phyloP scores from a whole-genome alignment of 2,797 vertebrate genomes.

The Lithobates sylvaticus region DNA sequence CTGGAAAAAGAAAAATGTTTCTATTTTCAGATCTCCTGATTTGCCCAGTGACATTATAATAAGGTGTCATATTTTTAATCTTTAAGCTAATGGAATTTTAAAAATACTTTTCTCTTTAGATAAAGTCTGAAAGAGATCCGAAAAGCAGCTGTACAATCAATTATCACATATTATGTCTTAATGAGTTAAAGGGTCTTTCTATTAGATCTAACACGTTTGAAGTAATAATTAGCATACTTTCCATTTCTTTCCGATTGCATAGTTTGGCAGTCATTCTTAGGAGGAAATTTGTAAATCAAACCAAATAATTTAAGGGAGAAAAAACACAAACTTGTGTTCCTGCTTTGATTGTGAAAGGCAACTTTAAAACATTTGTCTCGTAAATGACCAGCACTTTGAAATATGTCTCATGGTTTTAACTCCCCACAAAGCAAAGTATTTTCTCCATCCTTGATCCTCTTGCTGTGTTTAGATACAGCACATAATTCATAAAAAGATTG shows the following conservation, averaged over 20 bases:
- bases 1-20: too few relatives aligned
- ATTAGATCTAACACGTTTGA: slow-evolving; percentile 62
- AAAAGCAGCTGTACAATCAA: slow-evolving; percentile 46
- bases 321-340: slow-evolving; percentile 54
- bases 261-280: slow-evolving; percentile 69
- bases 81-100: too few relatives aligned
- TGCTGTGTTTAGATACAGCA: slow-evolving; percentile 63
- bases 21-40: too few relatives aligned
- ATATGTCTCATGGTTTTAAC: slow-evolving; percentile 68
- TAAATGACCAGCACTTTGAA: slow-evolving; percentile 67
- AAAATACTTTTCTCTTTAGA: too few relatives aligned
- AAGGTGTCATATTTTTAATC: too few relatives aligned
- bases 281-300: slow-evolving; percentile 68
- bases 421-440: slow-evolving; percentile 62
- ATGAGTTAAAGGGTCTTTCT: slow-evolving; percentile 64
- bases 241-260: slow-evolving; percentile 59
- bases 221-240: slow-evolving; percentile 74
- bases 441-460: slow-evolving; percentile 49
- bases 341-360: slow-evolving; percentile 64
- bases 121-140: neutral
- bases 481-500: too few relatives aligned
- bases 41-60: too few relatives aligned
- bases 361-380: slow-evolving; percentile 63
- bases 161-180: slow-evolving; percentile 58
- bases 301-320: slow-evolving; percentile 64